These are phyloP conservation scores for Rapana venosa DNA, from an alignment of 2,888 invertebrate genomes.

Conservation along the genomic window DNA sequence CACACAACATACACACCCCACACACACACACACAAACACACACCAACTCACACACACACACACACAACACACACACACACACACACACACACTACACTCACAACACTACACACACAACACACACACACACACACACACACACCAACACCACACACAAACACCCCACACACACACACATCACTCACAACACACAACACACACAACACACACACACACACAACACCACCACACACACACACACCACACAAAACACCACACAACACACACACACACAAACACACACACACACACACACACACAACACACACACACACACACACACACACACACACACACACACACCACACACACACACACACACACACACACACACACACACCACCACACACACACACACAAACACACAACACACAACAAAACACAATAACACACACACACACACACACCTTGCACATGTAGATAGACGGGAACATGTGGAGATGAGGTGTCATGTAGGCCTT, in stretches of 20 bases:
- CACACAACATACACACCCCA: too few relatives aligned
- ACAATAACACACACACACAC: not conserved
- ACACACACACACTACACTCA: too few relatives aligned
- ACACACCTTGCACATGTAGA: conserved; percentile 20
- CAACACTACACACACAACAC: not conserved
- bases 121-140: too few relatives aligned
- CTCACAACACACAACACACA: too few relatives aligned
- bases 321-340: not conserved
- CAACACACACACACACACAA: too few relatives aligned
- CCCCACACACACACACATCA: too few relatives aligned
- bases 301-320: not conserved
- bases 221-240: not conserved
- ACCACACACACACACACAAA: not conserved
- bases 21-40: too few relatives aligned
- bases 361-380: not conserved
- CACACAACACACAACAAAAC: not conserved
- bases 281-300: not conserved
- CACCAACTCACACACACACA: too few relatives aligned
- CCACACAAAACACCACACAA: not conserved
- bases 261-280: not conserved
- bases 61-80: too few relatives aligned
- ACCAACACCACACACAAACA: too few relatives aligned
- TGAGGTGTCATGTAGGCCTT: not conserved
- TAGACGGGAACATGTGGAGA: not conserved
- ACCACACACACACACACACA: conserved; percentile 3